These are phyloP conservation scores for Oryzaephilus surinamensis DNA, from an alignment of 1,140 invertebrate species.

Conservation along the genomic window DNA sequence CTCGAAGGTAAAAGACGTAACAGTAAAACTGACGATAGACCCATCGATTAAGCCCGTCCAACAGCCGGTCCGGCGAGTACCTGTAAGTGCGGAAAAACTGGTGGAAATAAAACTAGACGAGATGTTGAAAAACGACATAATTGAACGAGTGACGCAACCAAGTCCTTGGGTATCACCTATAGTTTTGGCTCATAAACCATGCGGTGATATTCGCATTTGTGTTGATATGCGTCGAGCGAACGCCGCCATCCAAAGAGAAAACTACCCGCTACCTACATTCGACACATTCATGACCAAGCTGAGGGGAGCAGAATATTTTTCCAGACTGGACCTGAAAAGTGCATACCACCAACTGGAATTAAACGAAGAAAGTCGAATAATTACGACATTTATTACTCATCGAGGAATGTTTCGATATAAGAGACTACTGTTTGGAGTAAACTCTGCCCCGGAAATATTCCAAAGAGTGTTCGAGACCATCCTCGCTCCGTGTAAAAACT, in stretches of 20 bases:
- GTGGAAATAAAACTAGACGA: constrained; percentile 19
- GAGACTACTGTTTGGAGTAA: constrained; percentile 33
- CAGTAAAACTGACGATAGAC: constrained; percentile 22
- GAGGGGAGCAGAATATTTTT: constrained; percentile 5
- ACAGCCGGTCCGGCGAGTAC: constrained; percentile 19
- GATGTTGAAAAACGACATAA: constrained; percentile 17
- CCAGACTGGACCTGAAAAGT: constrained; percentile 27
- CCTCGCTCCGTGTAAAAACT: constrained; percentile 1
- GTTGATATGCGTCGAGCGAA: constrained; percentile 26
- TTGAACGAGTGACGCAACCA: constrained; percentile 18
- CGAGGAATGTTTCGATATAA: constrained; percentile 30
- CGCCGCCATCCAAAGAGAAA: constrained; percentile 24
- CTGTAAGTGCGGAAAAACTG: constrained; percentile 16
- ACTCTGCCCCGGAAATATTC: constrained; percentile 35
- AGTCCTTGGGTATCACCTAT: constrained; percentile 26
- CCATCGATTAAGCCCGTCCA: constrained; percentile 17
- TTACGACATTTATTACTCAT: constrained; percentile 38
- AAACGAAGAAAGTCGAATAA: constrained; percentile 25
- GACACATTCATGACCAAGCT: constrained; percentile 21
- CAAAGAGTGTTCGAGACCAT: constrained; percentile 33
- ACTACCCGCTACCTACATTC: constrained; percentile 22
- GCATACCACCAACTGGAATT: constrained; percentile 9
- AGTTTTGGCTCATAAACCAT: constrained; percentile 18
- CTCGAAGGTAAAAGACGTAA: constrained; percentile 22
- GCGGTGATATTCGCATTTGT: constrained; percentile 25